Percentiles rank a stretch among this genome's conserved stretches.
Conservation (phyloP, 2,888 invertebrate species). For the Cosmia trapezina region DNA sequence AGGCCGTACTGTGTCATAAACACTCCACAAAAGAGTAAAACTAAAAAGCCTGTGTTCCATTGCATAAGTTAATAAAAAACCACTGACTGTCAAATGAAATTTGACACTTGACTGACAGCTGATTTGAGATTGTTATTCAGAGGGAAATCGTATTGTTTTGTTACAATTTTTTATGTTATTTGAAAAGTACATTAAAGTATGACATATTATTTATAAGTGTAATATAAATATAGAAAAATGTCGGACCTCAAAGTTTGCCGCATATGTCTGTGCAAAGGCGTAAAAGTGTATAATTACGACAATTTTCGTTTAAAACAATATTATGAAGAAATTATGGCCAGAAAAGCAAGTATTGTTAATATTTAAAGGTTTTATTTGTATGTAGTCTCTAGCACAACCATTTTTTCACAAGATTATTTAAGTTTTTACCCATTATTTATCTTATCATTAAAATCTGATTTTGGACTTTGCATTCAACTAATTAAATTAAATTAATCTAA, state of each 20-base stretch:
- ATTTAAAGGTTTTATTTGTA: neutral
- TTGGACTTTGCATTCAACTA: neutral
- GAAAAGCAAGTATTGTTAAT: slow-evolving; percentile 72
- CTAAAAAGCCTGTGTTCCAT: slow-evolving; percentile 7
- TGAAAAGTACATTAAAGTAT: neutral
- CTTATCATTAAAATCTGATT: neutral
- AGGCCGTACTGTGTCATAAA: too few species aligned
- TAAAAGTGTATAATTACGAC: slow-evolving; percentile 76
- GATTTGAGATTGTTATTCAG: neutral
- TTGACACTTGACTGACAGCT: neutral
- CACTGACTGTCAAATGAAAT: neutral
- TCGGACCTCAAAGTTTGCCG: slow-evolving; percentile 78
- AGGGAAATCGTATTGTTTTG: neutral
- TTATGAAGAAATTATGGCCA: slow-evolving; percentile 81
- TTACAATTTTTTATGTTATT: neutral
- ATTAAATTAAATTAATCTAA: neutral
- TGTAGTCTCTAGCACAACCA: too few species aligned
- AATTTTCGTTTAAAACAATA: slow-evolving; percentile 76
- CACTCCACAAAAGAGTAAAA: neutral
- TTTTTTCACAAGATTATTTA: neutral
- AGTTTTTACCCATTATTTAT: neutral
- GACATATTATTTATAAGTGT: neutral
- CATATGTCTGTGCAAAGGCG: slow-evolving; percentile 78
- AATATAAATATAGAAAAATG: slow-evolving; percentile 61
- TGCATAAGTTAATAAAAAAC: too few species aligned